Evolutionary conservation across 2,797 vertebrate genomes (phyloP).

Genomic region (Carduelis carduelis): DNA sequence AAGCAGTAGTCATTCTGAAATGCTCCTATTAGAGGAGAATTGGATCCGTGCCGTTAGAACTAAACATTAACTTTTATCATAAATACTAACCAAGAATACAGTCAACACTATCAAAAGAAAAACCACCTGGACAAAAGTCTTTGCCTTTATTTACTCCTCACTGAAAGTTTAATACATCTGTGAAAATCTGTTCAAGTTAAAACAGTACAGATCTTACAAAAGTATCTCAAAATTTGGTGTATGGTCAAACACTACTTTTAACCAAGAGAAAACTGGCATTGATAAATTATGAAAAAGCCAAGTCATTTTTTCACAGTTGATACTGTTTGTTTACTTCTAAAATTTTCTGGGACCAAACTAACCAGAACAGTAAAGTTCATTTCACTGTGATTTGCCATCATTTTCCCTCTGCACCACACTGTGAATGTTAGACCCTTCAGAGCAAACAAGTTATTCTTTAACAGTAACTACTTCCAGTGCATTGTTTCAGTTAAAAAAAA

Average conservation of each 20-base stretch:
- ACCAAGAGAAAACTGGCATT: background rate
- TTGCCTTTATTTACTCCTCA: background rate
- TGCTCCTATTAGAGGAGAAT: constrained; percentile 50
- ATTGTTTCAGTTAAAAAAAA: background rate
- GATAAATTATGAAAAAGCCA: background rate
- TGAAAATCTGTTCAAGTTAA: background rate
- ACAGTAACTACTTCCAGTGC: background rate
- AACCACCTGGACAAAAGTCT: background rate
- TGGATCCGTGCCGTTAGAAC: constrained; percentile 50
- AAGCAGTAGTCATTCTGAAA: constrained; percentile 52
- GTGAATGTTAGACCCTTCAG: background rate
- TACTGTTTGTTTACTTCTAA: background rate
- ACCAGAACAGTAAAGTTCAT: background rate
- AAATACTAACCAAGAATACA: constrained; percentile 58
- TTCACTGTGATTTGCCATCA: constrained; percentile 2
- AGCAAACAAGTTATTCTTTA: background rate
- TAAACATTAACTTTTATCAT: constrained; percentile 67
- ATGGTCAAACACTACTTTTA: background rate
- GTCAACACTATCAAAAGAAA: background rate
- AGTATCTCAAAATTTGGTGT: background rate
- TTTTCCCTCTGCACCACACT: background rate
- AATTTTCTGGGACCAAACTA: constrained; percentile 1
- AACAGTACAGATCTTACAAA: background rate
- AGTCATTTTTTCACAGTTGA: background rate
- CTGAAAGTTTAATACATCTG: background rate